Base-by-base conservation (phyloP, 2,797 vertebrate species). In the Anguilla marmorata region DNA sequence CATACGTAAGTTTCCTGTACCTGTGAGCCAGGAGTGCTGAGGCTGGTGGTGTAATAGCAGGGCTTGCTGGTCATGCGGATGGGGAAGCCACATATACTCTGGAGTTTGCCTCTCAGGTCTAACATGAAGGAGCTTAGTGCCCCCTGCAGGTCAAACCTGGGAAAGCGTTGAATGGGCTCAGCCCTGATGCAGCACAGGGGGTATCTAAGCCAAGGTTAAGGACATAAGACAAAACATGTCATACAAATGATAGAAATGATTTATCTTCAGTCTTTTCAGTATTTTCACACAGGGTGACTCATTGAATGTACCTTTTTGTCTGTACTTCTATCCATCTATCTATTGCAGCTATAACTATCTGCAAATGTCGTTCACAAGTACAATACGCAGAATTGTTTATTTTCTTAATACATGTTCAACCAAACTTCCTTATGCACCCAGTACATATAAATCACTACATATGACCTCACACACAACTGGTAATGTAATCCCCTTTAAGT, bases 101-200 rank as follows among this genome's bases (percentile, higher is more conserved):
- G 93, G 86, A 99, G 89, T 2, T 48, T 89, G 48, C 3, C 82
- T 74, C 94, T 96, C 90, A 97, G 3, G 90, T 97, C 96, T 85
- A 93, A 94, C 93, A 97, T 80, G 93, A 98, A 98, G 91, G 92
- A 91, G 90, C 85, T 92, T 88, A 97, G 88, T 88, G 93, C 95
- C 86, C 87, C 93, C 95, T 97, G 96, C 91, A 94, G 94, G 93
- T 96, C 92, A 80, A 91, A 93, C 86, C 94, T 92, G 3, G 96
- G 95, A 89, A 96, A 97, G 90, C 95, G 95, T 91, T 98, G 97
- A 50, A 96, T 85, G 0, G 96, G 96, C 90, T 97, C 96, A 91
- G 96, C 97, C 92, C 97, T 96, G 90, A 99, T 91, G 80, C 98
- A 99, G 91, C 92, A 96, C 90, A 98, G 91, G 72, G 98, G 98